A percentile compares a stretch with the other conserved stretches of the same genome.
Evolutionary conservation across 2,797 vertebrate species (phyloP).

Genomic region (Cercopithecus neglectus): DNA sequence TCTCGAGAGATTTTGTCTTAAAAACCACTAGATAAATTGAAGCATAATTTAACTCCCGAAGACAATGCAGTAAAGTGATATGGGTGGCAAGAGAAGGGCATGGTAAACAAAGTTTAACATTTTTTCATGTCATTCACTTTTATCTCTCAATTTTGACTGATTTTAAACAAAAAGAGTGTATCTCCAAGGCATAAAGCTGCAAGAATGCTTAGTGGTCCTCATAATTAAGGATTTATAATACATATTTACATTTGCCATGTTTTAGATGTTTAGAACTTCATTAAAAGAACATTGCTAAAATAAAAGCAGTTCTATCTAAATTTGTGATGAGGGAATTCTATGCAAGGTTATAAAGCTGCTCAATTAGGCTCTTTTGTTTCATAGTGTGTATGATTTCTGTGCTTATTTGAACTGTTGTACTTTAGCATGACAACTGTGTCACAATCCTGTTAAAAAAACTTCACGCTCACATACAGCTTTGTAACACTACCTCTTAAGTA

Average conservation of each 20-base stretch:
- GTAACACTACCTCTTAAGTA: background rate
- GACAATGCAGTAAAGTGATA: background rate
- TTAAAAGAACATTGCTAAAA: constrained; percentile 76
- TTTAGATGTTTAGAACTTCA: constrained; percentile 78
- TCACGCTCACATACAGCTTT: background rate
- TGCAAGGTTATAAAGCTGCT: constrained; percentile 69
- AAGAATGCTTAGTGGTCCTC: constrained; percentile 56
- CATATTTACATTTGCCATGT: constrained; percentile 76
- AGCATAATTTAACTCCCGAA: background rate
- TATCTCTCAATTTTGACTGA: constrained; percentile 50
- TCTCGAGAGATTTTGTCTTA: background rate
- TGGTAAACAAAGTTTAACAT: constrained; percentile 11
- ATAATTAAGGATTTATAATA: constrained; percentile 75
- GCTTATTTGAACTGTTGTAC: constrained; percentile 40
- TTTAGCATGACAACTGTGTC: background rate
- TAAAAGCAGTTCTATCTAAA: constrained; percentile 75
- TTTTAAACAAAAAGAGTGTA: constrained; percentile 56
- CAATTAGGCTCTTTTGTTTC: constrained; percentile 67
- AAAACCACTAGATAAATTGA: background rate
- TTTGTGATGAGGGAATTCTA: constrained; percentile 69
- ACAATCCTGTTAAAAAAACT: constrained; percentile 8
- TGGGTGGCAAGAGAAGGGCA: background rate
- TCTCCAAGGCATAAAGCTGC: constrained; percentile 50
- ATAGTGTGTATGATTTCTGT: constrained; percentile 7
- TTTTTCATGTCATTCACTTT: constrained; percentile 41